Base-by-base conservation (phyloP, 2,113 vertebrate genomes). In the Chroicocephalus ridibundus region DNA sequence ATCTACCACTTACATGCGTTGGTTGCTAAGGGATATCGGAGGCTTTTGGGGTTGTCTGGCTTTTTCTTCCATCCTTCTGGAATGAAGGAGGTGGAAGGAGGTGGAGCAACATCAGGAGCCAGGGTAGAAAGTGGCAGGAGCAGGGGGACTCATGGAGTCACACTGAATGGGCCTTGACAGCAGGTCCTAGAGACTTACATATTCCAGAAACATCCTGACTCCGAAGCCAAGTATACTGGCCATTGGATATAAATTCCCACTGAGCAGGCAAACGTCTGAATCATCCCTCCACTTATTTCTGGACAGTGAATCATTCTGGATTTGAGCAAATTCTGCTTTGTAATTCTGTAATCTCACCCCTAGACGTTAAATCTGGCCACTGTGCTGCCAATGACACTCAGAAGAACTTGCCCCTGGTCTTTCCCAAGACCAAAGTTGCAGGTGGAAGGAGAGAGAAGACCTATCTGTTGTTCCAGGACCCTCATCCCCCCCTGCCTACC, bases 311-410 rank as follows among this genome's bases (percentile, higher is more conserved):
- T 93, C 42, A 84, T 36, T 40, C 15, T 72, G 69, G 18, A 82
- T 90, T 82, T 91, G 18, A 93, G 17, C 3, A 93, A 91, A 85
- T 68, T 17, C 9, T 58, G 17, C 4, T 31, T 86, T 78, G 34
- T 15, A 89, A 65, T 94, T 87, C 61, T 79, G 18, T 46, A 61
- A 57, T 85, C n/a, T 89, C 70, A 40, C 5, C 7, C 10, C 24
- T 61, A 42, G 8, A 47, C 51, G 38, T 85, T 79, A 65, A 78
- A 94, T 24, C 44, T 87, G 40, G 51, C 15, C 29, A 27, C 21
- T 49, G 25, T 0, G 0, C 15, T 72, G 40, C 11, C 44, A 66
- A 0, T 54, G 58, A 25, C 0, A 0, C n/a, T 47, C 55, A 57
- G 44, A 86, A 72, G 34, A 94, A 75, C 8, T 61, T 79, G 9